Percentiles rank a stretch among this genome's conserved stretches.
phyloP scores from a whole-genome alignment of 2,797 vertebrate genomes.

The Rhyacichthys aspro region DNA sequence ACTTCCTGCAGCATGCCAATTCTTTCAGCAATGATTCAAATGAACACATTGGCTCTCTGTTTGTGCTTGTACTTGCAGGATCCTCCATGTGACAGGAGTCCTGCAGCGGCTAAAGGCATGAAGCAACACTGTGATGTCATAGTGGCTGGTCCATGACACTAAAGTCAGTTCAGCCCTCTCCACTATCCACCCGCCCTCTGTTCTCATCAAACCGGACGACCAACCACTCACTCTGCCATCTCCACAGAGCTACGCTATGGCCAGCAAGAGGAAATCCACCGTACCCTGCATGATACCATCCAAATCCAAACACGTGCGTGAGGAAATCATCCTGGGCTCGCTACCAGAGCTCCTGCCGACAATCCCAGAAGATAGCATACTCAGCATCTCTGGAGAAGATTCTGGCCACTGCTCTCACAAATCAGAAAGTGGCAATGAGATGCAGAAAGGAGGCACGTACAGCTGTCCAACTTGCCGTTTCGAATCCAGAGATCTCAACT shows the following conservation, averaged over 20 bases:
- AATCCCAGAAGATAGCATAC: constrained; percentile 82
- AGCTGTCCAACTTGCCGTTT: constrained; percentile 90
- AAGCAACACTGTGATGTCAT: constrained; percentile 90
- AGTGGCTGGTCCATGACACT: constrained; percentile 80
- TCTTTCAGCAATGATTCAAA: constrained; percentile 18
- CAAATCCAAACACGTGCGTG: constrained; percentile 87
- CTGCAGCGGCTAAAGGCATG: constrained; percentile 78
- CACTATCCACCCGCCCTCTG: constrained; percentile 75
- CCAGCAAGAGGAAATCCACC: constrained; percentile 98
- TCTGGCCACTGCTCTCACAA: constrained; percentile 73
- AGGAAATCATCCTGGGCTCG: constrained; percentile 83
- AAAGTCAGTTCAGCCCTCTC: constrained; percentile 85
- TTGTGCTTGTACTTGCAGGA: constrained; percentile 60
- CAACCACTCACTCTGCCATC: constrained; percentile 65
- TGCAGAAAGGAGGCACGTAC: constrained; percentile 80
- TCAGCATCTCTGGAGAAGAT: constrained; percentile 79
- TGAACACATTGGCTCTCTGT: constrained; percentile 30
- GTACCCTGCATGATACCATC: constrained; percentile 98
- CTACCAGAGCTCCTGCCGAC: constrained; percentile 80
- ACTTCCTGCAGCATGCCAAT: constrained; percentile 3
- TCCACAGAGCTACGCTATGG: constrained; percentile 81
- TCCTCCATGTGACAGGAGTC: constrained; percentile 73
- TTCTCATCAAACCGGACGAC: constrained; percentile 71
- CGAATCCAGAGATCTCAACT: constrained; percentile 87
- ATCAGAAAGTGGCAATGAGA: constrained; percentile 67